These are phyloP conservation scores for Pithys albifrons DNA, from an alignment of 2,113 vertebrate genomes.

Conservation along the genomic window DNA sequence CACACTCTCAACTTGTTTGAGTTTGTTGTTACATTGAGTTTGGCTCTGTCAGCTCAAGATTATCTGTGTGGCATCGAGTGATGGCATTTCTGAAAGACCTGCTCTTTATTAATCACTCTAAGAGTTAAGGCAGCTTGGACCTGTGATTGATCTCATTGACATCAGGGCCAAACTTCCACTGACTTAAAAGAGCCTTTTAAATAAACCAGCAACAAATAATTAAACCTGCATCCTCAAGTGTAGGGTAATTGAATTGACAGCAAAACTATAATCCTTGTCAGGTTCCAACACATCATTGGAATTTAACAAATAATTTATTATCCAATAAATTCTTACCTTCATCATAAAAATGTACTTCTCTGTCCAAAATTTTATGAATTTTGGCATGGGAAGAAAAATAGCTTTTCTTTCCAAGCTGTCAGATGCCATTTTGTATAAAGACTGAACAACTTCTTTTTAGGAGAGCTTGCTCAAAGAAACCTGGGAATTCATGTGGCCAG, in stretches of 20 bases:
- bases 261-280: conserved; percentile 24
- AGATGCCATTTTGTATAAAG: neutral
- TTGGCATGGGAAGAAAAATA: conserved; percentile 15
- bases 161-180: conserved; percentile 10
- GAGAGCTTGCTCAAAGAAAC: neutral
- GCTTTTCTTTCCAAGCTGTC: conserved; percentile 1
- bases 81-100: neutral
- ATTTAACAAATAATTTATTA: conserved; percentile 24
- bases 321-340: neutral
- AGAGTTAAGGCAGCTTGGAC: neutral
- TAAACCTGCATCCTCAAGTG: conserved; percentile 4
- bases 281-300: neutral
- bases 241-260: conserved; percentile 15
- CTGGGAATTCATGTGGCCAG: neutral
- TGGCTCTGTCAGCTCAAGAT: neutral
- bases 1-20: neutral
- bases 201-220: conserved; percentile 39
- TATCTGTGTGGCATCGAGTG: neutral
- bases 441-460: neutral
- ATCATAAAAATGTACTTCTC: neutral
- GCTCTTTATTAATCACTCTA: neutral
- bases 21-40: neutral
- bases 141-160: neutral
- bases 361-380: neutral
- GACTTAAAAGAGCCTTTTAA: conserved; percentile 8